These are phyloP conservation scores for Stercorarius parasiticus DNA, from an alignment of 2,113 vertebrate genomes.

Conservation along the genomic window DNA sequence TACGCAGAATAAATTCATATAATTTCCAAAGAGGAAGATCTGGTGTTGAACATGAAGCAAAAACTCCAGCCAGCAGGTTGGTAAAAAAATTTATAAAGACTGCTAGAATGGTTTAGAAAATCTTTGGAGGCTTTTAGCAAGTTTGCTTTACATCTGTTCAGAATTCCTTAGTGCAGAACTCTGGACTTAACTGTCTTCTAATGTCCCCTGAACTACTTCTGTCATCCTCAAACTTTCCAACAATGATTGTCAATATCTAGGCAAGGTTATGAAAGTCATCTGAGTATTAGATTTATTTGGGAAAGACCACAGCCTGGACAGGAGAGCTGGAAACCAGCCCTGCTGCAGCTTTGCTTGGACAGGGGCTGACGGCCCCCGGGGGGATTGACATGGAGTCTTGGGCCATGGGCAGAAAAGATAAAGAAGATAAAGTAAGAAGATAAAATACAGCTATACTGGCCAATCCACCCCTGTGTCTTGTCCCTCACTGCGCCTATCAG, in stretches of 20 bases:
- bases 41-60: not conserved
- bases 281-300: not conserved
- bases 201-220: not conserved
- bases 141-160: not conserved
- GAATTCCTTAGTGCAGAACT: not conserved
- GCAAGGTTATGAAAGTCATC: not conserved
- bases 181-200: not conserved
- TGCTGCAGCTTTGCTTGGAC: rapidly evolving
- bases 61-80: not conserved
- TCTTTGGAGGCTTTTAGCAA: not conserved
- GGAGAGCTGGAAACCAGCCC: not conserved
- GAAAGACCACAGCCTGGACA: not conserved
- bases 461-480: not conserved
- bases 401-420: not conserved
- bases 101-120: not conserved
- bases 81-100: not conserved
- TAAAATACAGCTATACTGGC: not conserved
- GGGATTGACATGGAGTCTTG: not conserved
- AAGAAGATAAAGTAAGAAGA: not conserved
- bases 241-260: not conserved
- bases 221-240: not conserved
- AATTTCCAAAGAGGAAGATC: not conserved
- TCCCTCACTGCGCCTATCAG: not conserved
- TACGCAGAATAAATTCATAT: not conserved
- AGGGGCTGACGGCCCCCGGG: rapidly evolving